Percentiles rank a stretch among this genome's conserved stretches.
Conservation (phyloP, 2,888 invertebrate genomes). For the Pollenia griseotomentosa region DNA sequence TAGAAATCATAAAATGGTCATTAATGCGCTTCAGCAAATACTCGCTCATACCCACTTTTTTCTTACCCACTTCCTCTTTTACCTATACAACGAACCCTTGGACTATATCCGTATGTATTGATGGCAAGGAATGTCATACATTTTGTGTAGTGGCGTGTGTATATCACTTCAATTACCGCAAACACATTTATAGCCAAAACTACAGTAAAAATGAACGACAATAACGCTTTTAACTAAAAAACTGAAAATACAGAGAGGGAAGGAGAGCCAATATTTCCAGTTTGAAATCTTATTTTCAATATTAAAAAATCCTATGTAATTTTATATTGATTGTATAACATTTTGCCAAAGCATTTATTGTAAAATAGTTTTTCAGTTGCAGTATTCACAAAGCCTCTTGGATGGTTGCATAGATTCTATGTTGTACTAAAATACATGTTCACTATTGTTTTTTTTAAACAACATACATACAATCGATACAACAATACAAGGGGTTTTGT, state of each 20-base stretch:
- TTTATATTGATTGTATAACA: no score
- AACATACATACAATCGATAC: no score
- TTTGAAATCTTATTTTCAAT: no score
- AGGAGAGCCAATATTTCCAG: neutral
- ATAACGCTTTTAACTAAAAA: conserved; percentile 16
- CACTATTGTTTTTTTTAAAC: no score
- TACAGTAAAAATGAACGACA: neutral
- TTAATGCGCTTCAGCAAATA: conserved; percentile 55
- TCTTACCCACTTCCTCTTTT: neutral
- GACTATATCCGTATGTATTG: neutral
- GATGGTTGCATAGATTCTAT: no score
- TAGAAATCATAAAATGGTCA: conserved; percentile 60
- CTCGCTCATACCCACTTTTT: neutral
- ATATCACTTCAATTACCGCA: conserved; percentile 44
- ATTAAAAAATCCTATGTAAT: no score
- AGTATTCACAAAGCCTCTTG: no score
- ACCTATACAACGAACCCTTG: conserved; percentile 3
- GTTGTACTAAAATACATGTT: no score
- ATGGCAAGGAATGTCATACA: conserved; percentile 9
- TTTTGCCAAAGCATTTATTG: no score
- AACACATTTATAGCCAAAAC: conserved; percentile 37
- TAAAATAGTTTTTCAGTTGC: no score
- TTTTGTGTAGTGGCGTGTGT: conserved; percentile 10
- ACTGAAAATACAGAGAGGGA: neutral
- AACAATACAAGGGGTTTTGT: no score